These are phyloP conservation scores for Mustela lutreola DNA, from an alignment of 2,113 vertebrate species.

Conservation along the genomic window DNA sequence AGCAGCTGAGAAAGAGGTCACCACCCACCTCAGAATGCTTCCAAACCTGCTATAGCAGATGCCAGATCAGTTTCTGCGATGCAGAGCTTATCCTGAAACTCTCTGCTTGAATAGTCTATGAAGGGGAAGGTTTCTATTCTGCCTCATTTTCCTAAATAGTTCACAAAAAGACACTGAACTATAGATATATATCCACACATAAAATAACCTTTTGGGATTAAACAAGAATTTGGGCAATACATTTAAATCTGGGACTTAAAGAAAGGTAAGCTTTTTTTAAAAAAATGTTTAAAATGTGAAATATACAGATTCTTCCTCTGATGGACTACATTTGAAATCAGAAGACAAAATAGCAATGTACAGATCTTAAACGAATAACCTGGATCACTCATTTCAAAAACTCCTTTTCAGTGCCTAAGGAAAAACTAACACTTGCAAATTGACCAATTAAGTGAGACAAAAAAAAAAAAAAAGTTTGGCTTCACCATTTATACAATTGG, in stretches of 20 bases:
- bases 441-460: slow-evolving; percentile 31
- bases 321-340: not conserved
- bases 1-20: slow-evolving; percentile 10
- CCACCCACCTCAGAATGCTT: not conserved
- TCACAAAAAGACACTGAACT: not conserved
- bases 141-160: not conserved
- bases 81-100: not conserved
- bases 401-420: not conserved
- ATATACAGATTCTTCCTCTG: not conserved
- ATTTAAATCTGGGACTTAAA: slow-evolving; percentile 28
- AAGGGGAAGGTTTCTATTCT: slow-evolving; percentile 38
- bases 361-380: not conserved
- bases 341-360: slow-evolving; percentile 16
- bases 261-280: not conserved
- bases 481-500: slow-evolving; percentile 5
- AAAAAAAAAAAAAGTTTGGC: not conserved
- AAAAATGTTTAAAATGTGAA: not conserved
- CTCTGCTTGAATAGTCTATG: not conserved
- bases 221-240: not conserved
- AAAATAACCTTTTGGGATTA: slow-evolving; percentile 18
- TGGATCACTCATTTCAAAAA: not conserved
- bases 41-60: not conserved
- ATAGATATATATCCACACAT: not conserved
- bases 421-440: slow-evolving; percentile 26
- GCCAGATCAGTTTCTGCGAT: not conserved